Percentiles rank a stretch among this genome's conserved stretches.
Conservation (phyloP, 2,113 vertebrate genomes). For the Tragulus kanchil region DNA sequence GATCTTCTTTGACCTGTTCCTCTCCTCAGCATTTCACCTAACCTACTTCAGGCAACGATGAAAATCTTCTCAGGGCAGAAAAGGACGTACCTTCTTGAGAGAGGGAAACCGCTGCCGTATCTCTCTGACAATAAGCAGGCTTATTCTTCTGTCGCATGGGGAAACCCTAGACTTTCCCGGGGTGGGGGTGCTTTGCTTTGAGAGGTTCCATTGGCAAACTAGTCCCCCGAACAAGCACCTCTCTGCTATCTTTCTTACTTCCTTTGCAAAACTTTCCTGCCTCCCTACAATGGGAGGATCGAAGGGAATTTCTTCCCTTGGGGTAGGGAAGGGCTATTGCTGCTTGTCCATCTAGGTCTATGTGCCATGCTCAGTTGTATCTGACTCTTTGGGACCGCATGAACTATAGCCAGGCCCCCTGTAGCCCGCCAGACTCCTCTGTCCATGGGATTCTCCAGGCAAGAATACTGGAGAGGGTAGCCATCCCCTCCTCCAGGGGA, state of each 20-base stretch:
- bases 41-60: not conserved
- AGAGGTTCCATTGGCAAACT: not conserved
- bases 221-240: not conserved
- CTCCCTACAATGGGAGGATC: not conserved
- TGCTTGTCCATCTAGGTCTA: not conserved
- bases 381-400: rapidly evolving
- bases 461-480: not conserved
- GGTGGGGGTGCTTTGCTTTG: not conserved
- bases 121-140: not conserved
- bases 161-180: not conserved
- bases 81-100: not conserved
- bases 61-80: not conserved
- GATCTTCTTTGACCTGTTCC: not conserved
- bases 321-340: rapidly evolving
- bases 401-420: not conserved
- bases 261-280: not conserved
- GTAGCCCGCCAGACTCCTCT: not conserved
- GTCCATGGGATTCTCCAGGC: not conserved
- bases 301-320: not conserved
- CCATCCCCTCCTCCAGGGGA: not conserved
- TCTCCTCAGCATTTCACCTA: not conserved
- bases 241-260: not conserved
- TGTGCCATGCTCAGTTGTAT: rapidly evolving
- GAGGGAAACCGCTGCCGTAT: not conserved
- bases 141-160: not conserved